Evolutionary conservation across 2,888 invertebrate species (phyloP), one percentile per base, ranked within the genome.

Genomic region (Tetramorium bicarinatum): DNA sequence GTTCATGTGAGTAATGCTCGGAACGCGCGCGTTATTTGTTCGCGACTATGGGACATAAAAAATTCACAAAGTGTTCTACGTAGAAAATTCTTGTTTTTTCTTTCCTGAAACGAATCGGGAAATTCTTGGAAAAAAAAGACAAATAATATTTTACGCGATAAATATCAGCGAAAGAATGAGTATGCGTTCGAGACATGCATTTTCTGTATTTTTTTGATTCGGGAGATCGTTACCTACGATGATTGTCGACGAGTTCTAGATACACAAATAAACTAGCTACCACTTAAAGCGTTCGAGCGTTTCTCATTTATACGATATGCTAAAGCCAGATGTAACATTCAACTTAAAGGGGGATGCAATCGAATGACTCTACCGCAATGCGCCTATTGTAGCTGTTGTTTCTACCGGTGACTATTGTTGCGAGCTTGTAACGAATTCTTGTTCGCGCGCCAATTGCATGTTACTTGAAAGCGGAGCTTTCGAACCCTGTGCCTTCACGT

Each of bases 371-470:
- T 34, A 13, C 18, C 13, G 38, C 71, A 34, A 11, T 71, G 44
- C 47, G 47, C 34, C 54, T 29, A 87, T 88, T 88, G 87, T 88
- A 9, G 29, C 44, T 59, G 64, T 87, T 83, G 82, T 88, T 54
- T 79, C 61, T 21, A 11, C 18, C 29, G 47, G 9, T 21, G 13
- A 2, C 83, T 44, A 85, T 87, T 82, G 82, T 74, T n/a, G 15
- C 44, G 29, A n/a, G 52, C 52, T 69, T n/a, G 54, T 59, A 75
- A 64, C 54, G 74, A 52, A 62, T 72, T 80, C 79, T 80, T 71
- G 49, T 38, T 72, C 25, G 61, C 52, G 47, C 69, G 56, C 49
- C 69, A 77, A 77, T 83, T 69, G 75, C 72, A 62, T 9, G 29
- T 44, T 62, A 52, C 41, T 25, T 25, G 41, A 44, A 44, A 76